These are phyloP conservation scores for Anseranas semipalmata DNA, from an alignment of 2,113 vertebrate genomes.

Conservation along the genomic window DNA sequence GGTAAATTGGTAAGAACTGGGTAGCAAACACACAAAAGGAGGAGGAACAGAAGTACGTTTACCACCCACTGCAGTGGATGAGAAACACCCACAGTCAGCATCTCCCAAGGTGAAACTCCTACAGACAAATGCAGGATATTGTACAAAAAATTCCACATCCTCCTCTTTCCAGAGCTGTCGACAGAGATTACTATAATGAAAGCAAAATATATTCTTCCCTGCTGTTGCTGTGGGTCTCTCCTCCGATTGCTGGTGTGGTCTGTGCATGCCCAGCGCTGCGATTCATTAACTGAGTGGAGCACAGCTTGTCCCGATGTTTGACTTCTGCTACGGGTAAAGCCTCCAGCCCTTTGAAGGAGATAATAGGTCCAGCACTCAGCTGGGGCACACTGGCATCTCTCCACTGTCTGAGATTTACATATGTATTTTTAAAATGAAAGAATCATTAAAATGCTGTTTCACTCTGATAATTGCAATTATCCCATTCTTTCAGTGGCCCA, in stretches of 20 bases:
- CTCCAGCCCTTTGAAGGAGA: slow-evolving; percentile 38
- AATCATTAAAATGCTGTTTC: slow-evolving; percentile 26
- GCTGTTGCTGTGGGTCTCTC: neutral
- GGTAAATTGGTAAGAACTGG: neutral
- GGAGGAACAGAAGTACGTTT: neutral
- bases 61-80: rapidly evolving
- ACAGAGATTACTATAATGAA: neutral
- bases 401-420: slow-evolving; percentile 15
- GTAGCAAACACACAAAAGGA: neutral
- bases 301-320: neutral
- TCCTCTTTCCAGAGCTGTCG: neutral
- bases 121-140: rapidly evolving
- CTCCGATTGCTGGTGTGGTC: neutral
- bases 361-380: neutral
- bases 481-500: slow-evolving; percentile 57
- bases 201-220: neutral
- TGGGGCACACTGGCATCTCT: slow-evolving; percentile 34
- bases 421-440: neutral
- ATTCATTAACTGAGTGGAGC: neutral
- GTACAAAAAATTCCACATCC: rapidly evolving
- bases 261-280: neutral
- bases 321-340: neutral
- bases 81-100: neutral
- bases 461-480: slow-evolving; percentile 66
- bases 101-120: neutral